A percentile compares a stretch with the other conserved stretches of the same genome.
phyloP scores from a whole-genome alignment of 2,797 vertebrate genomes.

The Peromyscus aztecus region DNA sequence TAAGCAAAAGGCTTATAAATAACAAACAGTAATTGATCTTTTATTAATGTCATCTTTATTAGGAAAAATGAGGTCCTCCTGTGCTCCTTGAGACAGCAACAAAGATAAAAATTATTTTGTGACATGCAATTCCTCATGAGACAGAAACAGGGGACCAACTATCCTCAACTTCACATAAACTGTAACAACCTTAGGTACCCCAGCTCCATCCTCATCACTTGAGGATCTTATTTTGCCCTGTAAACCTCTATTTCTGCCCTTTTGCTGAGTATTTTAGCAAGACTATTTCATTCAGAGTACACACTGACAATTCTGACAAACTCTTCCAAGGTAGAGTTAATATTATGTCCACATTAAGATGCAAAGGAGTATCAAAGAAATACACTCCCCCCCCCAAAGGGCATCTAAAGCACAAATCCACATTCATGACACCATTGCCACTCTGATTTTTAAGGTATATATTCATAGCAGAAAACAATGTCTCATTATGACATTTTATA shows the following conservation, averaged over 20 bases:
- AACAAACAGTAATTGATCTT: slow-evolving; percentile 25
- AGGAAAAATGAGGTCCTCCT: not conserved
- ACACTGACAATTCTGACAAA: not conserved
- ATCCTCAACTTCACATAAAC: not conserved
- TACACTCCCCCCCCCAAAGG: not conserved
- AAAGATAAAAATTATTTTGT: not conserved
- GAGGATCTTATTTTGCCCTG: not conserved
- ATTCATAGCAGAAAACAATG: not conserved
- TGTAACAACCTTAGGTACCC: not conserved
- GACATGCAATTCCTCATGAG: not conserved
- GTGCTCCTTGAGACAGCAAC: not conserved
- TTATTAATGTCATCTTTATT: slow-evolving; percentile 24
- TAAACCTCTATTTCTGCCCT: not conserved
- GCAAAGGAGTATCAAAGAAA: not conserved
- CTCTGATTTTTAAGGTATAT: not conserved
- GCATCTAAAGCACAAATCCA: not conserved
- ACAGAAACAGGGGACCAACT: not conserved
- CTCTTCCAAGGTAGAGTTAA: not conserved
- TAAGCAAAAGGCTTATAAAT: slow-evolving; percentile 17
- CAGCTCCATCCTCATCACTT: not conserved
- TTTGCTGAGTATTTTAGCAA: not conserved
- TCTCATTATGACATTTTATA: not conserved
- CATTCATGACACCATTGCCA: not conserved
- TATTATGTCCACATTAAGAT: not conserved
- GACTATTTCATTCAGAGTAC: not conserved